Evolutionary conservation across 2,888 invertebrate species (phyloP).

Genomic region (Chromoteleia sp.): DNA sequence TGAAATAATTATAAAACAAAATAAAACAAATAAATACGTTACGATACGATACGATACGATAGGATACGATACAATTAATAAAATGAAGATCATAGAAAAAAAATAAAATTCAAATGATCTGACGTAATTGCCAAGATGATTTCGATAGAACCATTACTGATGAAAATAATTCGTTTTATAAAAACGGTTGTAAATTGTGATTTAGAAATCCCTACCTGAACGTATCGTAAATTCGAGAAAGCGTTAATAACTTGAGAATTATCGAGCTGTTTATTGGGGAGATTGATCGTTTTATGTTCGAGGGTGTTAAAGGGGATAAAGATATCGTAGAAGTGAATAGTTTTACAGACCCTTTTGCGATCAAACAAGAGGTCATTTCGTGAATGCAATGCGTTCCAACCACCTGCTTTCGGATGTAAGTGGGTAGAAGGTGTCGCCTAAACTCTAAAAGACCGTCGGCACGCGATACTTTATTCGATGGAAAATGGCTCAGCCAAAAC

Average conservation of each 20-base stretch:
- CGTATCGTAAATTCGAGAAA: background rate
- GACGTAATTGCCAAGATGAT: no score
- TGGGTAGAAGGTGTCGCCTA: slow-evolving; percentile 16
- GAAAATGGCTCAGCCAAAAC: slow-evolving; percentile 2
- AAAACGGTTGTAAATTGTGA: no score
- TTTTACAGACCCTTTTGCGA: slow-evolving; percentile 43
- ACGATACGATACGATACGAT: no score
- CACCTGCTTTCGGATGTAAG: slow-evolving; percentile 50
- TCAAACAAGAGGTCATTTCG: slow-evolving; percentile 48
- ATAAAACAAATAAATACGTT: no score
- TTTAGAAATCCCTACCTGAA: no score
- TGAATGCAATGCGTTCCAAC: slow-evolving; percentile 42
- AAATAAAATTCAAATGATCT: no score
- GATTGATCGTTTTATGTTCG: slow-evolving; percentile 21
- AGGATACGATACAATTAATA: no score
- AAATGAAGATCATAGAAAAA: no score
- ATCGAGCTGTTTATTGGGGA: slow-evolving; percentile 6
- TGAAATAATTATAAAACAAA: no score
- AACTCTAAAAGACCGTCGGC: slow-evolving; percentile 14
- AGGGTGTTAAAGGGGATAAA: slow-evolving; percentile 10
- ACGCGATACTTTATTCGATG: slow-evolving; percentile 1
- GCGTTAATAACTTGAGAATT: background rate
- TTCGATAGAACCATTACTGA: no score
- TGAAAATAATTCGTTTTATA: no score
- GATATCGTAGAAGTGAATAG: slow-evolving; percentile 1